Evolutionary conservation across 2,113 vertebrate species (phyloP), one percentile per base, ranked within the genome.

Genomic region (Antennarius striatus): DNA sequence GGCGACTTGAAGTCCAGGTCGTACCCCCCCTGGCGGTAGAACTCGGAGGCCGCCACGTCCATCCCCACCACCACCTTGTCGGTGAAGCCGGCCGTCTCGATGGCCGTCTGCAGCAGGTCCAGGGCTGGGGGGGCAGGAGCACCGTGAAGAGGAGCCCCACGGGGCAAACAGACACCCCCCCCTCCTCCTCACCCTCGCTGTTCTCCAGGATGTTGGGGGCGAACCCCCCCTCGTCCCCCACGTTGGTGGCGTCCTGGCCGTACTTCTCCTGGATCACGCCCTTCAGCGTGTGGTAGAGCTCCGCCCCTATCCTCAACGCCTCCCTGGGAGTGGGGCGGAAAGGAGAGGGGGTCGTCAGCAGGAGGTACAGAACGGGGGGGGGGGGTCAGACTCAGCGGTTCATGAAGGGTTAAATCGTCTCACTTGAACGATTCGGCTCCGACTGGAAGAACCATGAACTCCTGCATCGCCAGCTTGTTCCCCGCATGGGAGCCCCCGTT

Each of bases 1-100:
- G 95, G 93, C 2, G 96, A 98, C 86, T 98, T 98, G 89, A 98
- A 98, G 88, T 98, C 96, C 81, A 98, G 91, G 89, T 98, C 96
- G 0, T 98, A 98, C 87, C 95, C 98, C 40, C 96, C 96, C 0
- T 98, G 93, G 0, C 94, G 93, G 80, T 98, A 93, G 82, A 98
- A 98, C 88, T 98, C 96, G 0, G 96, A 98, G 62, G 96, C 96
- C 0, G 96, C 96, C 0, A 98, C 96, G 1, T 98, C 96, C 96
- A 98, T 98, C 45, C 96, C 96, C 0, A 98, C 96, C 65, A 98
- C 96, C 4, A 98, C 95, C 86, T 97, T 98, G 52, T 98, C 96
- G 0, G 95, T 96, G 88, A 97, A 98, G 36, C 96, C 96, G 0
- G 96, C 95, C 84, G 96, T 96, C 73, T 98, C 96, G 0, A 98